Base-by-base conservation (phyloP, 1,140 invertebrate species). In the Maniola jurtina region DNA sequence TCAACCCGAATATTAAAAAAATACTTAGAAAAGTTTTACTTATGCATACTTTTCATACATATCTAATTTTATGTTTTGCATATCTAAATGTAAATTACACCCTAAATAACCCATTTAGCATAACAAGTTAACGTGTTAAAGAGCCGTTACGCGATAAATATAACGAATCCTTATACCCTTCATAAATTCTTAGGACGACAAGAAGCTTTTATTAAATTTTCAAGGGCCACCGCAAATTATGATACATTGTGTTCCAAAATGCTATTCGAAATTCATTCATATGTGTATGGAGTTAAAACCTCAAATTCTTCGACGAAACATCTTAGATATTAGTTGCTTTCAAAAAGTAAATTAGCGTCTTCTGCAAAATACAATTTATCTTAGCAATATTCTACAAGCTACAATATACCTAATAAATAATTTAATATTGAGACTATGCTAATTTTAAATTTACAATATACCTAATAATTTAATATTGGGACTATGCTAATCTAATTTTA, bases 371-470 rank as follows among this genome's bases (percentile, higher is more conserved):
- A 61, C 48, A 57, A 66, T 66, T 66, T 36, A 55, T 66, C 47
- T 14, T 25, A 8, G 50, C 36, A 55, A 47, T 25, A 35, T 25
- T 25, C n/a, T n/a, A n/a, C n/a, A n/a, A n/a, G n/a, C n/a, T n/a
- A n/a, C n/a, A n/a, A n/a, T n/a, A n/a, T n/a, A n/a, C n/a, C n/a
- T n/a, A n/a, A n/a, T n/a, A 61, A 61, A 66, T 66, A 66, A 66
- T 61, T n/a, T 61, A 66, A 56, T 50, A 47, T 61, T 47, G 57
- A 52, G 25, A 61, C 36, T 66, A 61, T 66, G 64, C 58, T 66
- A 66, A 66, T 66, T 54, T 60, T 61, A 55, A 65, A 34, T 50
- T 42, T 34, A 16, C 6, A 42, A 11, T 42, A 3, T 6, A 3
- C 3, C 10, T 3, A 42, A 42, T 36, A 36, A 36, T 42, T 9